These are phyloP conservation scores for Phylloscopus trochilus DNA, from an alignment of 2,113 vertebrate genomes.

Conservation along the genomic window DNA sequence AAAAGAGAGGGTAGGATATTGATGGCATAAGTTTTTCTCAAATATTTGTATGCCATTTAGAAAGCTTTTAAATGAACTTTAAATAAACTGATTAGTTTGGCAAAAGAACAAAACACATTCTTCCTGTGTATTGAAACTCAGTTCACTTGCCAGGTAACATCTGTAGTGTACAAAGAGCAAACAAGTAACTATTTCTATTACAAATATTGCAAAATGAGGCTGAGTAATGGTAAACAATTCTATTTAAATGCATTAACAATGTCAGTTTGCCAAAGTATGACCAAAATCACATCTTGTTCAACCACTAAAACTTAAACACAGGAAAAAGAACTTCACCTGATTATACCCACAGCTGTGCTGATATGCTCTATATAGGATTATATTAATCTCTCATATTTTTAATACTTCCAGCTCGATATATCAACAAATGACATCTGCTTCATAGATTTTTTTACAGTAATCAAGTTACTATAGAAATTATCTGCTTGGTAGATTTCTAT, in stretches of 20 bases:
- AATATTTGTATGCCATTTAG: background rate
- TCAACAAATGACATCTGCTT: background rate
- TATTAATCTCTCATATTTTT: background rate
- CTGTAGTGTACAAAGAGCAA: background rate
- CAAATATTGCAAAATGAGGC: constrained; percentile 41
- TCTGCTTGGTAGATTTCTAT: background rate
- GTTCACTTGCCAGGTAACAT: constrained; percentile 15
- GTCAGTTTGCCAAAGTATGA: background rate
- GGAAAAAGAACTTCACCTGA: background rate
- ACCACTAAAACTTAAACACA: background rate
- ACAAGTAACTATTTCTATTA: constrained; percentile 37
- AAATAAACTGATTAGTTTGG: background rate
- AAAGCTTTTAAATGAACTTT: background rate
- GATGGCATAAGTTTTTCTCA: background rate
- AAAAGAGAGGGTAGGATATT: background rate
- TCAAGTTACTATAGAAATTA: background rate
- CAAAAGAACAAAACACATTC: background rate
- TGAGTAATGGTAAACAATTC: constrained; percentile 46
- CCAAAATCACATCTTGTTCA: constrained; percentile 31
- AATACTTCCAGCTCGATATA: background rate
- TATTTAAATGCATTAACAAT: constrained; percentile 63
- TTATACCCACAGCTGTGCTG: background rate
- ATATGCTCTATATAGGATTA: background rate
- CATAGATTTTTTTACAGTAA: background rate
- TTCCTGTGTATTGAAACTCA: background rate